These are phyloP conservation scores for Agrotis segetum DNA, from an alignment of 2,888 invertebrate species.

Conservation along the genomic window DNA sequence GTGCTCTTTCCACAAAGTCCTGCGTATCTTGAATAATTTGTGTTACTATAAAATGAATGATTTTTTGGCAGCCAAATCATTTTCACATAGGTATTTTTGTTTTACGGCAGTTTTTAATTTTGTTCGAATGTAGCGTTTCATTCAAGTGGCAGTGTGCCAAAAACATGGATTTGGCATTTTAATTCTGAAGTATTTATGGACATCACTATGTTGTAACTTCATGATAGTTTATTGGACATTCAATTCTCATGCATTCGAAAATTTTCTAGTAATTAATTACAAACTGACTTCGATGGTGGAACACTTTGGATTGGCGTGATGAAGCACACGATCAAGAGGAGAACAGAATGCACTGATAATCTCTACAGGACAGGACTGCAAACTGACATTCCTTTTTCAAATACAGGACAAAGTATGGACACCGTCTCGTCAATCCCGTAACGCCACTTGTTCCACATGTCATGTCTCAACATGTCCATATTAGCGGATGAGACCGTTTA, in stretches of 20 bases:
- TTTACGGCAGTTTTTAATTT: neutral
- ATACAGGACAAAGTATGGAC: slow-evolving; percentile 34
- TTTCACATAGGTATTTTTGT: neutral
- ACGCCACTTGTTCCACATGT: slow-evolving; percentile 45
- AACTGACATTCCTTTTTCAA: slow-evolving; percentile 22
- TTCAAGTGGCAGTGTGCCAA: neutral
- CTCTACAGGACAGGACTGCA: neutral
- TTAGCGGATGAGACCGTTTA: slow-evolving; percentile 69
- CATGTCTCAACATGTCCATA: slow-evolving; percentile 65
- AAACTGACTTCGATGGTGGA: too few relatives aligned
- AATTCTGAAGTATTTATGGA: neutral
- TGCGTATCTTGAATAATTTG: neutral
- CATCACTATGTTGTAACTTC: neutral
- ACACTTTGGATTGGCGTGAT: neutral
- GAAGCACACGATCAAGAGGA: too few relatives aligned
- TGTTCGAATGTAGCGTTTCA: neutral
- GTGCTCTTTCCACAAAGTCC: too few relatives aligned
- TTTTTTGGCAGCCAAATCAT: neutral
- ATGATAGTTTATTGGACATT: neutral
- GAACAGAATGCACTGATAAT: neutral
- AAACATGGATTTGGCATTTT: neutral
- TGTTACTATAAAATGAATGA: neutral
- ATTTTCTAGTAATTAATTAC: neutral
- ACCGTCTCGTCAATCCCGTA: slow-evolving; percentile 39
- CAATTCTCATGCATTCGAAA: neutral